These are phyloP conservation scores for Drosophila murphyi DNA, from an alignment of 1,140 invertebrate species.

Conservation along the genomic window DNA sequence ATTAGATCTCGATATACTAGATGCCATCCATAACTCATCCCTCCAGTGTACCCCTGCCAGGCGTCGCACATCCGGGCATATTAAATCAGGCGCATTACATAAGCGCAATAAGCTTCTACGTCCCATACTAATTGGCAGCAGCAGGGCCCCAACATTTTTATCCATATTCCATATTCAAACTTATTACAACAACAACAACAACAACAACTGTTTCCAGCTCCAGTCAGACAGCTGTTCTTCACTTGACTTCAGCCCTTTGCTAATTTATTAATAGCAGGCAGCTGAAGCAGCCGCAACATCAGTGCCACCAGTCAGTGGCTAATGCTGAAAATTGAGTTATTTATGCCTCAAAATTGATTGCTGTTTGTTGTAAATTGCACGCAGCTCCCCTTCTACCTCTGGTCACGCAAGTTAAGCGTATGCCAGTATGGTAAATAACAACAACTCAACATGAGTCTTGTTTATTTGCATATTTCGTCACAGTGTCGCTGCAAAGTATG, in stretches of 20 bases:
- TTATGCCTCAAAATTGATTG: constrained; percentile 77
- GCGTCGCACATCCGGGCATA: background rate
- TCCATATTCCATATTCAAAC: constrained; percentile 21
- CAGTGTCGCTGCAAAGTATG: constrained; percentile 2
- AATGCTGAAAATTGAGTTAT: constrained; percentile 72
- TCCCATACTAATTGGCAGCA: constrained; percentile 60
- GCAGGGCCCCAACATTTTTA: background rate
- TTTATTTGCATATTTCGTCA: background rate
- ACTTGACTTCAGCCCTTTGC: constrained; percentile 25
- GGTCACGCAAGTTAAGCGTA: constrained; percentile 56
- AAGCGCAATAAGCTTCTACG: constrained; percentile 56
- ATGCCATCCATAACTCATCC: background rate
- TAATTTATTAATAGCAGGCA: constrained; percentile 67
- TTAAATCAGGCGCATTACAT: constrained; percentile 50
- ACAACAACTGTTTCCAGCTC: background rate
- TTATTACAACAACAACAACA: background rate
- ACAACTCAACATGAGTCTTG: constrained; percentile 10
- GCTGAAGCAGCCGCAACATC: constrained; percentile 21
- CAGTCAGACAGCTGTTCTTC: constrained; percentile 43
- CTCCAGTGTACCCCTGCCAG: background rate
- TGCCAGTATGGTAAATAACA: constrained; percentile 30
- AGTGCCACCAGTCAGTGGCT: constrained; percentile 3
- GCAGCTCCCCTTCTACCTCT: constrained; percentile 3
- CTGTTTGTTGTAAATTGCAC: constrained; percentile 73
- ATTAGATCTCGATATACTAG: constrained; percentile 45